phyloP scores from a whole-genome alignment of 2,888 invertebrate species.

The Yponomeuta sedellus region DNA sequence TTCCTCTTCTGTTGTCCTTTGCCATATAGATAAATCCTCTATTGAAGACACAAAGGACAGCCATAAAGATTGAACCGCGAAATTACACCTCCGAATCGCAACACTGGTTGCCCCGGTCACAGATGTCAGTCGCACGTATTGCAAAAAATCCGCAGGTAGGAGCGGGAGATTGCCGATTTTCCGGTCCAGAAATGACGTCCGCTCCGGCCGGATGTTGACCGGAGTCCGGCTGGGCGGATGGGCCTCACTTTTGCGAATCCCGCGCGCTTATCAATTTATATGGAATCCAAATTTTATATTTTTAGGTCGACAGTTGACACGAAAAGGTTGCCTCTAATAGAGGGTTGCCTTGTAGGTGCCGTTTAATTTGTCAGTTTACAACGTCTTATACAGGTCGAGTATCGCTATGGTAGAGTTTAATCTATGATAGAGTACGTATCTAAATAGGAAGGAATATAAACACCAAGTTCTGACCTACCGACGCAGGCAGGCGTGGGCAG shows the following conservation, averaged over 20 bases:
- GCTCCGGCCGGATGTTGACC: conserved; percentile 64
- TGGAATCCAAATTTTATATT: conserved; percentile 12
- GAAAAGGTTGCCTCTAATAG: neutral
- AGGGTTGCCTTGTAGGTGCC: conserved; percentile 2
- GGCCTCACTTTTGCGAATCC: conserved; percentile 1
- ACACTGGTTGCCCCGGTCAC: neutral
- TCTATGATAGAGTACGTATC: too few relatives aligned
- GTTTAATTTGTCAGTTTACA: too few relatives aligned
- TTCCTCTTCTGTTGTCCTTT: too few relatives aligned
- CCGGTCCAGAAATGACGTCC: conserved; percentile 70
- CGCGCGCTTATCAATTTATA: conserved; percentile 9
- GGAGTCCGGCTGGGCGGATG: conserved; percentile 30
- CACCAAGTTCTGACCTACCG: too few relatives aligned
- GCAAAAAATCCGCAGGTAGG: conserved; percentile 40
- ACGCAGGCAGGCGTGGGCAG: too few relatives aligned
- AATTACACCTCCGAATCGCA: neutral
- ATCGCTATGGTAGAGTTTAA: too few relatives aligned
- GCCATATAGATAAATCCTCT: too few relatives aligned
- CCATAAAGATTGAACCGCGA: neutral
- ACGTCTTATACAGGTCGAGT: too few relatives aligned
- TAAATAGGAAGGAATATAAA: too few relatives aligned
- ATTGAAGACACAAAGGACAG: too few relatives aligned
- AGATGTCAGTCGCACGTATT: neutral
- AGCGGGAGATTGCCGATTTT: conserved; percentile 69
- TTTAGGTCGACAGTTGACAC: conserved; percentile 6